phyloP scores from a whole-genome alignment of 2,888 invertebrate genomes.

The Norana najaformis region DNA sequence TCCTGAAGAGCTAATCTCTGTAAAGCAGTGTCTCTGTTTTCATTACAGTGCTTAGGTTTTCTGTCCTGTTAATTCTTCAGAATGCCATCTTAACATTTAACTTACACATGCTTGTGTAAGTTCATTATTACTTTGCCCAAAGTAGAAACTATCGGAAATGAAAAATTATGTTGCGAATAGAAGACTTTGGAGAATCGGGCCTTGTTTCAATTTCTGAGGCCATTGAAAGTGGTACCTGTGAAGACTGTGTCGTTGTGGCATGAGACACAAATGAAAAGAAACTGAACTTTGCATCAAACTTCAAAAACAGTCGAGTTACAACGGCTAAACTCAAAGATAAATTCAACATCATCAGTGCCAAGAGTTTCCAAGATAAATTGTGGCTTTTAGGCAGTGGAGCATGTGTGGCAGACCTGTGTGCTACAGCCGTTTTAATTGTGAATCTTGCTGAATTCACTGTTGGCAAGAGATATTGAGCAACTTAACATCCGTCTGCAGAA shows the following conservation, averaged over 20 bases:
- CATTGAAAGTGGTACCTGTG: too few species aligned
- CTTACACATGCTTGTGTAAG: not conserved
- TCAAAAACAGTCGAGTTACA: not conserved
- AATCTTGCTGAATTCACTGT: not conserved
- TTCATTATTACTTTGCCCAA: not conserved
- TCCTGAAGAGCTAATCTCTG: not conserved
- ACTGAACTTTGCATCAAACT: not conserved
- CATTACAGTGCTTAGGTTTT: conserved; percentile 3
- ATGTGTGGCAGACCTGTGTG: not conserved
- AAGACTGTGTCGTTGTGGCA: not conserved
- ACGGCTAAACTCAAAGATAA: not conserved
- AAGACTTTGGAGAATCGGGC: not conserved
- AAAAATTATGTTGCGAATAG: not conserved
- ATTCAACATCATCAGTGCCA: not conserved
- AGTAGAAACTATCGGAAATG: not conserved
- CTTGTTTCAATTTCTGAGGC: not conserved
- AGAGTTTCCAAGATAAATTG: not conserved
- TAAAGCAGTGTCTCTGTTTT: not conserved
- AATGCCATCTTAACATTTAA: too few species aligned
- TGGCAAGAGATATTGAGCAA: not conserved
- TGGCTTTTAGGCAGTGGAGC: not conserved
- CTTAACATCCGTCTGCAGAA: not conserved
- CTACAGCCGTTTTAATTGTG: not conserved
- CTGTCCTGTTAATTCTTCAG: not conserved
- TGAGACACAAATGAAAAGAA: not conserved